Evolutionary conservation across 2,888 invertebrate species (phyloP).

Genomic region (Callimorpha dominula): DNA sequence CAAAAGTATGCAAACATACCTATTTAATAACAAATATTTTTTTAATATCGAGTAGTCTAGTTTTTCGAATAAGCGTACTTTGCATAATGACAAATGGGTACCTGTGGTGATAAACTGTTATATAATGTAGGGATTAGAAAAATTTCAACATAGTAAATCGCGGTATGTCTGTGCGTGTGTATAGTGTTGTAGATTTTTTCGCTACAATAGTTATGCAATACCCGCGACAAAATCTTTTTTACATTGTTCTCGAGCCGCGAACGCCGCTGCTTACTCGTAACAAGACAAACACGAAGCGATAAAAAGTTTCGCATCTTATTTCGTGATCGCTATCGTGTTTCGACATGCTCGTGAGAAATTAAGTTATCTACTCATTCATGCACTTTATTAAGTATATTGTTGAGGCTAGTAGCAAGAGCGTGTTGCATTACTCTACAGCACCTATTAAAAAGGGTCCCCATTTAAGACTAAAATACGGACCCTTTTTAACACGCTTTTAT

Average conservation of each 20-base stretch:
- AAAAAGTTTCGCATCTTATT: constrained; percentile 74
- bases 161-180: constrained; percentile 9
- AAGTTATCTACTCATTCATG: constrained; percentile 45
- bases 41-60: too few species aligned
- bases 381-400: neutral
- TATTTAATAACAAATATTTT: too few species aligned
- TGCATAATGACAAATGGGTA: too few species aligned
- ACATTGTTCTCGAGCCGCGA: constrained; percentile 58
- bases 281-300: constrained; percentile 62
- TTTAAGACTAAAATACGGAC: too few species aligned
- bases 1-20: too few species aligned
- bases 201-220: constrained; percentile 43
- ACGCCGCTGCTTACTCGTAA: constrained; percentile 31
- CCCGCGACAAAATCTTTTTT: constrained; percentile 47
- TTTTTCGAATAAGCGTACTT: too few species aligned
- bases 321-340: constrained; percentile 69
- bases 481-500: too few species aligned
- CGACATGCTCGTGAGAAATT: constrained; percentile 75
- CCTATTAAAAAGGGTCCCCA: too few species aligned
- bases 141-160: constrained; percentile 20
- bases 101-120: neutral
- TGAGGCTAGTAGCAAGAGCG: neutral
- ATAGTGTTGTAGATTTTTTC: constrained; percentile 37
- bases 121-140: neutral
- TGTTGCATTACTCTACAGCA: neutral